phyloP scores from a whole-genome alignment of 2,797 vertebrate species.

The Oreonectes daqikongensis region DNA sequence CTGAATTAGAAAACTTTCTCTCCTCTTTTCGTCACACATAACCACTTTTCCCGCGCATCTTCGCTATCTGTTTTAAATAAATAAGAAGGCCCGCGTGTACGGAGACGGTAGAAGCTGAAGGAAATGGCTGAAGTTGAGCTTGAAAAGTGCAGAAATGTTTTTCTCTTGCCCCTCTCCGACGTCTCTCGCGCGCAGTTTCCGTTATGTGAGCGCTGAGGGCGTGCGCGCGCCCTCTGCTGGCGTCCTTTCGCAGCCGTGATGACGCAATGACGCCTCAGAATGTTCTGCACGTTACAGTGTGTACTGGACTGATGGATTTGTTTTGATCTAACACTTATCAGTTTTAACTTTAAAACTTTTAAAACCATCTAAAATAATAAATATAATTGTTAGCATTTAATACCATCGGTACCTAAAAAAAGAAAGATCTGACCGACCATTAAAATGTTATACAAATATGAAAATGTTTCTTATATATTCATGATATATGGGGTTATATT shows the following conservation, averaged over 20 bases:
- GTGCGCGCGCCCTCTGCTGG: slow-evolving; percentile 62
- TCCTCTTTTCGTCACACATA: slow-evolving; percentile 61
- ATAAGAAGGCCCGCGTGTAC: slow-evolving; percentile 58
- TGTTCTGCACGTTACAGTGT: not conserved
- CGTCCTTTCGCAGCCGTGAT: slow-evolving; percentile 1
- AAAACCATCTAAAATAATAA: too few species aligned
- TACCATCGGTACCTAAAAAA: too few species aligned
- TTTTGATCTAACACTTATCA: too few species aligned
- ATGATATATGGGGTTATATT: too few species aligned
- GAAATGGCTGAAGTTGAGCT: slow-evolving; percentile 70
- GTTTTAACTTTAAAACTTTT: too few species aligned
- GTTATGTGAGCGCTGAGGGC: slow-evolving; percentile 71
- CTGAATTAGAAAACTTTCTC: slow-evolving; percentile 63
- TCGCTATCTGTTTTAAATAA: slow-evolving; percentile 71
- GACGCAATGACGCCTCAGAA: slow-evolving; percentile 6
- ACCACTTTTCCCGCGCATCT: slow-evolving; percentile 78
- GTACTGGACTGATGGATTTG: too few species aligned
- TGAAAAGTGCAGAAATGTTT: slow-evolving; percentile 67
- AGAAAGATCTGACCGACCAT: too few species aligned
- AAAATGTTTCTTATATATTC: too few species aligned
- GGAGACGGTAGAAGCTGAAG: slow-evolving; percentile 64
- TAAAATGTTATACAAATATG: too few species aligned
- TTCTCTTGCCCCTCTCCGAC: slow-evolving; percentile 54
- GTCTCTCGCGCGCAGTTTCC: slow-evolving; percentile 72
- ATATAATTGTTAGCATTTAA: too few species aligned